Base-by-base conservation (phyloP, 1,140 invertebrate genomes). In the Teleopsis dalmanni region DNA sequence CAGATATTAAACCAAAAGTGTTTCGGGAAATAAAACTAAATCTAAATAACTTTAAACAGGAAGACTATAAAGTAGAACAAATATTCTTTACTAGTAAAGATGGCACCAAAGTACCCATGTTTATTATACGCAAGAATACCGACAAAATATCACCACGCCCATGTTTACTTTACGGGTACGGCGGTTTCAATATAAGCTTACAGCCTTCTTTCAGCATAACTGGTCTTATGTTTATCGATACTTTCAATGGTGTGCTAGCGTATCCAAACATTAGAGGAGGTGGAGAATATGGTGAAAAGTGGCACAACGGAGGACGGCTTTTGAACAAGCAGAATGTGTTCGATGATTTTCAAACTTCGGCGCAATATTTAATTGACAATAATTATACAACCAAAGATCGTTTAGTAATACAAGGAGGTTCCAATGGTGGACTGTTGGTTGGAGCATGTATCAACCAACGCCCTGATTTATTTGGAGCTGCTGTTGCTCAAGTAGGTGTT, bases 281-380 rank as follows among this genome's bases (percentile, higher is more conserved):
- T 62, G 93, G 93, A 1, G 95, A 99, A 73, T 99, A 98, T 73
- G 96, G 96, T 33, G 89, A 96, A 72, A 83, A 82, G 47, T 99
- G 96, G 96, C 95, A 99, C 72, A 90, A 98, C 72, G 85, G 73
- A 13, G 96, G 95, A 10, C 81, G 88, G 19, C 77, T 94, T 37
- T 76, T 84, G 0, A 95, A 97, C 54, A 99, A 98, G 70, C 95
- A 98, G 75, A 99, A 98, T 75, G 86, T 87, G 31, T 98, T 98
- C 72, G 87, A 98, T 74, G 96, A 99, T 75, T 98, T 99, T 72
- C 87, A 91, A 65, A 75, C 80, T 51, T 94, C 94, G 14, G 95
- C 90, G 1, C 84, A 97, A 72, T 96, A 91, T 75, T 78, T 99
- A 10, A 80, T 96, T 27, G 61, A 78, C 11, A 79, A 91, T 52